Base-by-base conservation (phyloP, 2,113 vertebrate genomes). In the Merops nubicus region DNA sequence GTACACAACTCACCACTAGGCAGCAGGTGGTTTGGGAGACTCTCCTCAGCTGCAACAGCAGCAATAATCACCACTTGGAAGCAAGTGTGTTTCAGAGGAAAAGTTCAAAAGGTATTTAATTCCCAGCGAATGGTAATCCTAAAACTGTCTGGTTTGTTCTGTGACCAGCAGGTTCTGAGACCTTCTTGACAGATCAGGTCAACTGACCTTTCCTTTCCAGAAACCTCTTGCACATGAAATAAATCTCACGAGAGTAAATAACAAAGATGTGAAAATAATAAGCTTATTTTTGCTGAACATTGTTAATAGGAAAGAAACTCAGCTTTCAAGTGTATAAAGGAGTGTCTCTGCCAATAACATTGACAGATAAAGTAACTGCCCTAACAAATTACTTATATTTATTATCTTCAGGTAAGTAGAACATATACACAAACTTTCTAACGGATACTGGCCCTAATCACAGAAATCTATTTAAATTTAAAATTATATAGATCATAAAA, bases 1-100 rank as follows among this genome's bases (percentile, higher is more conserved):
- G 85, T 78, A 67, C 82, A n/a, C 60, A 48, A 36, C 62, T 72
- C 85, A 78, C 67, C 67, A 29, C 15, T 1, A 8, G 79, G 40
- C 48, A 95, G 75, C 90, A 91, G 82, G 88, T 87, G 90, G 72
- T 33, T 53, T 92, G 79, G 88, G 82, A 94, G 56, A 68, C 57
- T 54, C 28, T 43, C 75, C 78, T 42, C 62, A 81, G 53, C 51
- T 69, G 57, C 53, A 91, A 89, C 21, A 6, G 47, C 34, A 2
- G 3, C 60, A 89, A 43, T 33, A 10, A 68, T 34, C 81, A 82
- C 78, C 23, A 3, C 45, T 80, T 88, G 54, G 89, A 70, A 65
- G 33, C 26, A n/a, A 38, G 29, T 5, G 15, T 50, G 28, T 36
- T 78, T 33, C 4, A 8, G 40, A 90, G 51, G 36, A 42, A 64